Base-by-base conservation (phyloP, 2,797 vertebrate genomes). In the Mastacembelus armatus region DNA sequence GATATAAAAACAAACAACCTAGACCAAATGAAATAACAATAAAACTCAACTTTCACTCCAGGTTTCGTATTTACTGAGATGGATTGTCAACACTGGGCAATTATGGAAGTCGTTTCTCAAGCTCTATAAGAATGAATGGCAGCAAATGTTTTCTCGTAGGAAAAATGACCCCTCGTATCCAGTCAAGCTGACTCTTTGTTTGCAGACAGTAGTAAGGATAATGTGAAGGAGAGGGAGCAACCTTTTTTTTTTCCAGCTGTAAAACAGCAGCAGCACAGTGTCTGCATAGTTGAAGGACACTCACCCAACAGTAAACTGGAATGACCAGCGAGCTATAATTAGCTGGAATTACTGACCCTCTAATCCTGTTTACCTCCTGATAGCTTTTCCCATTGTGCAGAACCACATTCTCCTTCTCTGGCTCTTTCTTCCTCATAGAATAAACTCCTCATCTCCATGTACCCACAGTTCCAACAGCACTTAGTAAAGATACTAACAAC, bases 291-390 rank as follows among this genome's bases (percentile, higher is more conserved):
- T 75, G 62, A 52, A 64, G 30, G 54, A 75, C 49, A 0, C 72
- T 80, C 76, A 71, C 29, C 54, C 69, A 81, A 52, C 55, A 79
- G 45, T 56, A 60, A 74, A 78, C 19, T 16, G 44, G 64, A 71
- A 81, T 66, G 64, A 51, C 67, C 74, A 72, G 45, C 10, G 8
- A 76, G 48, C 72, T 79, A 68, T 84, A 83, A 85, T 85, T 77
- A 81, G 52, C 84, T 66, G 49, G 77, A 79, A 83, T 88, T 76
- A 81, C 71, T 14, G 29, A 84, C 70, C 70, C 47, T 83, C 66
- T 83, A 81, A 87, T 89, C 78, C 47, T 61, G 59, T 73, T 86
- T 70, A 80, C 32, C 78, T 49, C 60, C 54, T 42, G 35, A 63
- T 65, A 66, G 24, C 49, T 80, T 62, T 76, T 78, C 61, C 44